phyloP scores from a whole-genome alignment of 1,140 invertebrate genomes.

The Battus philenor region DNA sequence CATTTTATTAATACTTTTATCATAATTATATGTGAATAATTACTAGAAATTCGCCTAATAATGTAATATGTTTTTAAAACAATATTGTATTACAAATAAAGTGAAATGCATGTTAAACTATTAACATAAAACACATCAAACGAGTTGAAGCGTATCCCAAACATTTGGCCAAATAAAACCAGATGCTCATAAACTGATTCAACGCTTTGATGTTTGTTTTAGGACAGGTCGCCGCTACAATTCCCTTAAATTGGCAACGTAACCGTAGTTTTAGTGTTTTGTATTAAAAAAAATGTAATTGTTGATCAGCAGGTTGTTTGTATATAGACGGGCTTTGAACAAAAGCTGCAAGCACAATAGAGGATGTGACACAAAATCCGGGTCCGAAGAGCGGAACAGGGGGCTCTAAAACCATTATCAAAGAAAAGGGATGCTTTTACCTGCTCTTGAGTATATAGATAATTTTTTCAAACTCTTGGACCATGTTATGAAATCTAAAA shows the following conservation, averaged over 20 bases:
- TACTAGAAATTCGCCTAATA: neutral
- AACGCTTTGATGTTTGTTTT: constrained; percentile 29
- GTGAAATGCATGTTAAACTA: constrained; percentile 27
- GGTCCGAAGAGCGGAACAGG: constrained; percentile 23
- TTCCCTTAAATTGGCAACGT: constrained; percentile 18
- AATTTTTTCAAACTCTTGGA: too few relatives aligned
- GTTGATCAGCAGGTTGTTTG: constrained; percentile 8
- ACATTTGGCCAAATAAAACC: constrained; percentile 49
- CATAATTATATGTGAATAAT: neutral
- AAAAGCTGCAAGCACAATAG: constrained; percentile 19
- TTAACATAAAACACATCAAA: constrained; percentile 59
- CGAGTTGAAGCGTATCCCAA: constrained; percentile 35
- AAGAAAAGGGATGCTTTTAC: constrained; percentile 60
- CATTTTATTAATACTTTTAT: neutral
- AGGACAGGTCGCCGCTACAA: constrained; percentile 10
- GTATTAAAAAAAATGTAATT: neutral
- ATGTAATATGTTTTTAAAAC: neutral
- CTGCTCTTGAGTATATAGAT: constrained; percentile 42
- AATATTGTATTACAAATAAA: neutral
- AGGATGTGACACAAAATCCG: constrained; percentile 27
- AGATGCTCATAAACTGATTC: constrained; percentile 39
- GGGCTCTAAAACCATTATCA: constrained; percentile 26
- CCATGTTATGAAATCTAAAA: too few relatives aligned
- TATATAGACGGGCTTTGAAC: neutral
- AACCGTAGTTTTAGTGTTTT: constrained; percentile 1